These are phyloP conservation scores for Manduca sexta DNA, from an alignment of 1,140 invertebrate genomes.

Conservation along the genomic window DNA sequence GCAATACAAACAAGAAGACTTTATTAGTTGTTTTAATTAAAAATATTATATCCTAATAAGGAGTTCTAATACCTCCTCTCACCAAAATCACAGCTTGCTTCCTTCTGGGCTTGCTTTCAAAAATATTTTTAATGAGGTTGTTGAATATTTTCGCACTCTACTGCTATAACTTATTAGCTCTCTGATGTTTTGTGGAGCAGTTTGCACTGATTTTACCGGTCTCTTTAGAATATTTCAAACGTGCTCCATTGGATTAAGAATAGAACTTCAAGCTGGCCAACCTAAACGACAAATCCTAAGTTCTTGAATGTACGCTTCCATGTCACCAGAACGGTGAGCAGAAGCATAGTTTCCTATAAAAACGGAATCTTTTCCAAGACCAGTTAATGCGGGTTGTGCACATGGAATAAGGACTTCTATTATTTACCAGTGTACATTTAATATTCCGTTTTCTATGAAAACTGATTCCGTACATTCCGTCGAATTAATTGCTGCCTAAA, in stretches of 20 bases:
- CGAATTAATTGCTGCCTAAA: constrained; percentile 1
- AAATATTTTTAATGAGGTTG: not conserved
- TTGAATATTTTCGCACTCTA: constrained; percentile 18
- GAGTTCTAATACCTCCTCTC: no score
- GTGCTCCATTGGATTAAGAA: constrained; percentile 59
- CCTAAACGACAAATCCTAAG: constrained; percentile 30
- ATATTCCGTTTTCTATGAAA: constrained; percentile 10
- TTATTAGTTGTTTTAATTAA: no score
- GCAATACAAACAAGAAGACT: no score
- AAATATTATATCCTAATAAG: no score
- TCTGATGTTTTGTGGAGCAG: constrained; percentile 5
- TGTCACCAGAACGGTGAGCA: constrained; percentile 1
- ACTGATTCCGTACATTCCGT: constrained; percentile 3
- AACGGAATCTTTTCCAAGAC: constrained; percentile 6
- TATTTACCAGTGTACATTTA: constrained; percentile 6
- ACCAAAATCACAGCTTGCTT: no score
- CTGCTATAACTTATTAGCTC: constrained; percentile 22
- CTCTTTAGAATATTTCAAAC: constrained; percentile 39
- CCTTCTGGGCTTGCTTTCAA: not conserved
- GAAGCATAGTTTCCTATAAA: constrained; percentile 8
- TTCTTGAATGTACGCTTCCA: constrained; percentile 12
- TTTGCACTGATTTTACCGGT: constrained; percentile 8
- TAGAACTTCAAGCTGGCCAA: constrained; percentile 50
- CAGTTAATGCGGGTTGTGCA: constrained; percentile 7
- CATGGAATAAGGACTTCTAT: constrained; percentile 5